Conservation (phyloP, 2,113 vertebrate genomes). For the Passer montanus region DNA sequence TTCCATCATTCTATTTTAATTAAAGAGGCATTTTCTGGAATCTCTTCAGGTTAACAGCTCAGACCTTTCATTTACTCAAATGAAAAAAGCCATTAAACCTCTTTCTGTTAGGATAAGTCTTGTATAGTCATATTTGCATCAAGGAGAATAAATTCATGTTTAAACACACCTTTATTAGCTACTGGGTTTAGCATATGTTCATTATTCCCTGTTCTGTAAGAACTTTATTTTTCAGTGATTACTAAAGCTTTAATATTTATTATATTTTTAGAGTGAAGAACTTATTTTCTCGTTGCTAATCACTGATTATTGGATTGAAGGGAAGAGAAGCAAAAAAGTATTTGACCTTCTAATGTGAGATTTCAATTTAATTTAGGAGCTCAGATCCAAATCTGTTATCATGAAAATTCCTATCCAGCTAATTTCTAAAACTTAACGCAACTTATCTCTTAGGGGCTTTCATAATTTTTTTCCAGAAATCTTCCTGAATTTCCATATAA, state of each 20-base stretch:
- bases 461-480: background rate
- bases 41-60: background rate
- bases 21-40: background rate
- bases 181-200: background rate
- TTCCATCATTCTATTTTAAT: conserved; percentile 9
- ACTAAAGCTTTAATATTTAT: background rate
- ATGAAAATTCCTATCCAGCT: background rate
- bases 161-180: background rate
- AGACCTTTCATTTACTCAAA: background rate
- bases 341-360: background rate
- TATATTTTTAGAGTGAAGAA: background rate
- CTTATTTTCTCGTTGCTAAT: background rate
- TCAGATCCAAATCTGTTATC: background rate
- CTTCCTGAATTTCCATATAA: background rate
- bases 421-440: background rate
- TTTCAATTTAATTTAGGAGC: background rate
- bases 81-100: background rate
- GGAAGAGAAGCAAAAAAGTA: background rate
- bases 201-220: background rate
- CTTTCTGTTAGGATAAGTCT: background rate
- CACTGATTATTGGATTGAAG: background rate
- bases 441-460: background rate
- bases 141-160: background rate
- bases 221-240: background rate
- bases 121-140: background rate